Conservation (phyloP, 2,113 vertebrate species). For the Hypocryptadius cinnamomeus region DNA sequence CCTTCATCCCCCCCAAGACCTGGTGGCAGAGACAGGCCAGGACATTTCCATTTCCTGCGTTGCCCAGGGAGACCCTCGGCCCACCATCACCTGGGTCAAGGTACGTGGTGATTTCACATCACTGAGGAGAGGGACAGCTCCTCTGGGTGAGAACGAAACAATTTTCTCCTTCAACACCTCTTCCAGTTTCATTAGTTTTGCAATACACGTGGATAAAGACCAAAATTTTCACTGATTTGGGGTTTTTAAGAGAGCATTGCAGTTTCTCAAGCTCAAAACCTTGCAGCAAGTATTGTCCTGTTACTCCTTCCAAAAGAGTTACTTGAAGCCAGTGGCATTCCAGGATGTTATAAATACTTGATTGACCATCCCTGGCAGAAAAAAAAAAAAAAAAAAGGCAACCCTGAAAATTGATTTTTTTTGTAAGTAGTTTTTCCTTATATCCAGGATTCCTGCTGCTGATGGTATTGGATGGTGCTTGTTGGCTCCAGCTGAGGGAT, state of each 20-base stretch:
- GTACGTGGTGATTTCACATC: not conserved
- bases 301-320: not conserved
- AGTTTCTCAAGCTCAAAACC: not conserved
- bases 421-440: not conserved
- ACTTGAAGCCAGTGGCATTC: not conserved
- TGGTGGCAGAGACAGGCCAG: constrained; percentile 58
- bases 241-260: not conserved
- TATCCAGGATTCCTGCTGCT: not conserved
- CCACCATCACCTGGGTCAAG: constrained; percentile 68
- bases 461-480: not conserved
- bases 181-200: not conserved
- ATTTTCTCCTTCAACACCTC: not conserved
- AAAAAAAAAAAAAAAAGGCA: not conserved
- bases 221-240: not conserved
- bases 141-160: not conserved
- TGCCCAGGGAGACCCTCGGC: constrained; percentile 63
- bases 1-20: constrained; percentile 48
- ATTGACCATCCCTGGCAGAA: not conserved
- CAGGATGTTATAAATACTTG: not conserved
- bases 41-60: constrained; percentile 44
- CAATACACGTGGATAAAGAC: not conserved
- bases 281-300: not conserved
- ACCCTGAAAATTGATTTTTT: not conserved
- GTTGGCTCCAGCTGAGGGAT: not conserved
- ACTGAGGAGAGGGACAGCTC: not conserved